Conservation (phyloP, 1,140 invertebrate species). For the Zaprionus camerounensis region DNA sequence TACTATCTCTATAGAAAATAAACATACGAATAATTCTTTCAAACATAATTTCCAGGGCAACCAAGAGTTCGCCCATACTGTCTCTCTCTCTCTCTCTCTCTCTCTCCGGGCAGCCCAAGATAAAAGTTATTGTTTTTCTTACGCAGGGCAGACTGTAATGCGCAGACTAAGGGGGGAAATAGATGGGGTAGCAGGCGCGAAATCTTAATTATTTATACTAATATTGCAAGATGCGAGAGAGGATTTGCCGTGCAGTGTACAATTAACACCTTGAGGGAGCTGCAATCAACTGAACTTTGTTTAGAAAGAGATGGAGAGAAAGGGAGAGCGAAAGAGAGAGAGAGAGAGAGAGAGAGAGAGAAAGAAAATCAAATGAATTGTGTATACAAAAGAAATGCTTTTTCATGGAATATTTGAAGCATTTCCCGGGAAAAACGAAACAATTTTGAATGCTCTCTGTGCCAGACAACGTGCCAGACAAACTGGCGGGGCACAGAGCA, state of each 20-base stretch:
- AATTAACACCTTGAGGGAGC: conserved; percentile 60
- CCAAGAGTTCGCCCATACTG: background rate
- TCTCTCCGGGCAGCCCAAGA: background rate
- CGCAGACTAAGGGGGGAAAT: background rate
- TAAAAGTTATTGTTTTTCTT: conserved; percentile 2
- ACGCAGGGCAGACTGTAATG: background rate
- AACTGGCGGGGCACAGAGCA: conserved; percentile 56
- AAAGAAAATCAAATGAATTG: conserved; percentile 25
- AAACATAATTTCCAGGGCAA: background rate
- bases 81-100: background rate
- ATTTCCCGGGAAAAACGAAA: conserved; percentile 46
- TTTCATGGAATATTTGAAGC: conserved; percentile 61
- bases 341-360: conserved; percentile 6
- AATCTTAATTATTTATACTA: conserved; percentile 61
- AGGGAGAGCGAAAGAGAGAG: background rate
- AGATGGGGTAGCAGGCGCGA: conserved; percentile 34
- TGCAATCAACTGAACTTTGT: conserved; percentile 39
- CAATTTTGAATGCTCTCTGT: conserved; percentile 14
- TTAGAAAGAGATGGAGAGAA: conserved; percentile 20
- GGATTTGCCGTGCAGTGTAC: conserved; percentile 45
- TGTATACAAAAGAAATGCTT: conserved; percentile 49
- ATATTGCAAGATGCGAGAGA: conserved; percentile 45
- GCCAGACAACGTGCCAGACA: conserved; percentile 65
- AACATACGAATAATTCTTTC: background rate
- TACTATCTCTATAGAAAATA: background rate